Conservation (phyloP, 2,113 vertebrate species). For the Notiomystis cincta region DNA sequence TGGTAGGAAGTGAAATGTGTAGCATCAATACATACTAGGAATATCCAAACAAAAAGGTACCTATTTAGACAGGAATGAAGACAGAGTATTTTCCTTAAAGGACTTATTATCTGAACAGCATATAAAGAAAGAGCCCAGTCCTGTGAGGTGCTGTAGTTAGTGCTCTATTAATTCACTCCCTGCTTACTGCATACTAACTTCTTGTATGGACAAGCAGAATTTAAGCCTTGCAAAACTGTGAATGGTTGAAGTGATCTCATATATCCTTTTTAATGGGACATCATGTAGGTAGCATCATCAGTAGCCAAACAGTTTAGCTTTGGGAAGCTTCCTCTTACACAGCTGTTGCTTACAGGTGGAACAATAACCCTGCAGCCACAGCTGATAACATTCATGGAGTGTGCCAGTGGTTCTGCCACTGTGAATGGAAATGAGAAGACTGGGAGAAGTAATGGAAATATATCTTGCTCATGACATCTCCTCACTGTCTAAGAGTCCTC, state of each 20-base stretch:
- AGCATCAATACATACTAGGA: neutral
- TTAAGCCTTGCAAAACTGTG: neutral
- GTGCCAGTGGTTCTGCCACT: neutral
- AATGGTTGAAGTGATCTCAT: neutral
- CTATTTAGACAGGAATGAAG: conserved; percentile 14
- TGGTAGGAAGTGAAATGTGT: neutral
- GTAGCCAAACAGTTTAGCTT: neutral
- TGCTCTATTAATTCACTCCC: neutral
- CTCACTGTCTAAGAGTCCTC: neutral
- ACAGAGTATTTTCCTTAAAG: neutral
- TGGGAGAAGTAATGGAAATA: neutral
- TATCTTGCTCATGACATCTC: neutral
- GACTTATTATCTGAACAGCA: neutral
- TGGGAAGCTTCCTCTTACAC: neutral
- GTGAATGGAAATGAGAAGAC: neutral
- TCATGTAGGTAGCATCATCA: accelerated
- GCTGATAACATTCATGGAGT: neutral
- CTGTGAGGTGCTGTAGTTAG: neutral
- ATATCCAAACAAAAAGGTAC: neutral
- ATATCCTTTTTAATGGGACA: neutral
- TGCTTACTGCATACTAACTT: neutral
- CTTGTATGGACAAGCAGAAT: conserved; percentile 12
- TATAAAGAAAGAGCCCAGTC: neutral
- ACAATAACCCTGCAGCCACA: neutral
- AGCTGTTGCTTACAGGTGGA: neutral